Percentiles rank a stretch among this genome's conserved stretches.
These are phyloP conservation scores for Coranthus polyacanthus DNA, from an alignment of 2,797 vertebrate species.

Conservation along the genomic window DNA sequence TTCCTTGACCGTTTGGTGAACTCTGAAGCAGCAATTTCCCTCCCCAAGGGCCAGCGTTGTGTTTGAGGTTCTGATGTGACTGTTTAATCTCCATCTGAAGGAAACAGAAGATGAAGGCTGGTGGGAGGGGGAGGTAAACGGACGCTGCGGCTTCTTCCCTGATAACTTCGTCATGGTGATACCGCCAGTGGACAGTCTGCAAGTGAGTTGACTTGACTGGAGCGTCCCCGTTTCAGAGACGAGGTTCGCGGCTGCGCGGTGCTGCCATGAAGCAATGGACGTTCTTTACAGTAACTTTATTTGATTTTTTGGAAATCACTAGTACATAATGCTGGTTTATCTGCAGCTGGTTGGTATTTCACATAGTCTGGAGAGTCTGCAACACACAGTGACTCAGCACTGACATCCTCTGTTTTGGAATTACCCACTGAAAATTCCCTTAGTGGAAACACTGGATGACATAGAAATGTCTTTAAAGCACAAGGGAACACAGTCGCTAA, in stretches of 20 bases:
- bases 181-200: slow-evolving; percentile 64
- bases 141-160: slow-evolving; percentile 88
- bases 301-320: slow-evolving; percentile 10
- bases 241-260: not conserved
- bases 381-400: slow-evolving; percentile 67
- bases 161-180: slow-evolving; percentile 92
- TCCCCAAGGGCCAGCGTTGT: slow-evolving; percentile 31
- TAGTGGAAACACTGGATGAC: slow-evolving; percentile 59
- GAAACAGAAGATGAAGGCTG: slow-evolving; percentile 89
- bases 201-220: slow-evolving; percentile 76
- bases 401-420: slow-evolving; percentile 57
- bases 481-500: slow-evolving; percentile 17
- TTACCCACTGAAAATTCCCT: slow-evolving; percentile 71
- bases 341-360: slow-evolving; percentile 10
- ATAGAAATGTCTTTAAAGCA: slow-evolving; percentile 31
- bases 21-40: slow-evolving; percentile 38
- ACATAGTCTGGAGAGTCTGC: slow-evolving; percentile 16
- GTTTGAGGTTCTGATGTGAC: slow-evolving; percentile 55
- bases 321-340: slow-evolving; percentile 1
- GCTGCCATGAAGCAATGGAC: slow-evolving; percentile 36
- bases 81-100: slow-evolving; percentile 79
- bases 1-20: slow-evolving; percentile 40
- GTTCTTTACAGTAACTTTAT: slow-evolving; percentile 33
- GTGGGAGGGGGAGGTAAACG: slow-evolving; percentile 91
- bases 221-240: not conserved